Evolutionary conservation across 2,888 invertebrate species (phyloP).

Genomic region (Drosophila rubida): DNA sequence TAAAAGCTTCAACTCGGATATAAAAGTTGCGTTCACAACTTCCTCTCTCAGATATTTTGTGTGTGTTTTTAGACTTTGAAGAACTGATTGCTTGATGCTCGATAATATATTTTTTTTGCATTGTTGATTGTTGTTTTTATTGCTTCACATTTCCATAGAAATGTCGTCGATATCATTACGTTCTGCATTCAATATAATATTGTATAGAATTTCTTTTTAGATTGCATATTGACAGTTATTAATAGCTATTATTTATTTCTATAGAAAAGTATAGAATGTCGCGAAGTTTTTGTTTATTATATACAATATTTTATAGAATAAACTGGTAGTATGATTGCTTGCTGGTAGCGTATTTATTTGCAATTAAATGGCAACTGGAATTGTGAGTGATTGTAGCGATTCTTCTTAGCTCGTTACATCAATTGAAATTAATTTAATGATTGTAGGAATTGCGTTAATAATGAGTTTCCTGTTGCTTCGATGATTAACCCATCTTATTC

Average conservation of each 20-base stretch:
- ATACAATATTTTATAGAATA: not conserved
- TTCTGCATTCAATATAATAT: too few species aligned
- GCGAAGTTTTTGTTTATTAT: not conserved
- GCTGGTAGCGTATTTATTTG: not conserved
- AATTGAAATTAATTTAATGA: conserved; percentile 16
- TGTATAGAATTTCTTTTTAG: too few species aligned
- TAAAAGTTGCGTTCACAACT: not conserved
- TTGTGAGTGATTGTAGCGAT: not conserved
- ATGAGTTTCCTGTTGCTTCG: conserved; percentile 27
- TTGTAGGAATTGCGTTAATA: conserved; percentile 21
- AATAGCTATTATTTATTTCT: too few species aligned
- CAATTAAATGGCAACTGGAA: not conserved
- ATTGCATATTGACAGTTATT: too few species aligned
- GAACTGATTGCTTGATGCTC: not conserved
- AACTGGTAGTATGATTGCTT: not conserved
- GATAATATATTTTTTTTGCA: not conserved
- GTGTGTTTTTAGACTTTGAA: not conserved
- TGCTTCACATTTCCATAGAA: not conserved
- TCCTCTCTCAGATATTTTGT: not conserved
- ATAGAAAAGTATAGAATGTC: too few species aligned
- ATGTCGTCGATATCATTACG: too few species aligned
- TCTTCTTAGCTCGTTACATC: not conserved
- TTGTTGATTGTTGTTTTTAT: not conserved
- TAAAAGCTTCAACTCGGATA: not conserved
- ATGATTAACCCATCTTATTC: conserved; percentile 16